Evolutionary conservation across 2,888 invertebrate genomes (phyloP).

Genomic region (Chelonus formosanus): DNA sequence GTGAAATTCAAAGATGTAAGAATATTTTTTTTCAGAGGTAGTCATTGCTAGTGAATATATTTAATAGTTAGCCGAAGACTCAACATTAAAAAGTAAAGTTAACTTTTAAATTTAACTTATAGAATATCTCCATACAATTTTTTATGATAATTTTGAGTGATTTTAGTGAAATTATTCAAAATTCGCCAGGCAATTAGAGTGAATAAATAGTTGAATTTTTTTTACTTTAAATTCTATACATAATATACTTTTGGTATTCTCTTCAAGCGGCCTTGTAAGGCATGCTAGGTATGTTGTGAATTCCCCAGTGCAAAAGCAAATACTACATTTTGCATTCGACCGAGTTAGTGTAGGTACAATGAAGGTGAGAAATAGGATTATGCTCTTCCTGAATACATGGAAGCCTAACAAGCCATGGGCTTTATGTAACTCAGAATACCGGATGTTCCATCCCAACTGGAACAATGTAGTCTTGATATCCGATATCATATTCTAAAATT

Average conservation of each 20-base stretch:
- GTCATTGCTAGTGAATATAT: too few species aligned
- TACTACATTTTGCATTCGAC: not conserved
- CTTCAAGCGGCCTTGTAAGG: too few species aligned
- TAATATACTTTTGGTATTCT: too few species aligned
- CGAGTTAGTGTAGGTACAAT: constrained; percentile 6
- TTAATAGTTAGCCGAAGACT: not conserved
- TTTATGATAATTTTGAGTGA: not conserved
- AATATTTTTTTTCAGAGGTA: too few species aligned
- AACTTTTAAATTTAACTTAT: constrained; percentile 49
- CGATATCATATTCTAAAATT: not conserved
- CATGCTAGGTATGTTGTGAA: too few species aligned
- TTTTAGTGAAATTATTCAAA: not conserved
- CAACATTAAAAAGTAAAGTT: constrained; percentile 45
- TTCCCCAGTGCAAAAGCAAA: constrained; percentile 1
- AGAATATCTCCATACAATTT: constrained; percentile 28
- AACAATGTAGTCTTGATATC: constrained; percentile 16
- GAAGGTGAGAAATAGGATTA: constrained; percentile 28
- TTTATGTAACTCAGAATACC: constrained; percentile 19
- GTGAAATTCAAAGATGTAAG: too few species aligned
- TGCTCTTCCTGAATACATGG: constrained; percentile 17
- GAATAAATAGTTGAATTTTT: not conserved
- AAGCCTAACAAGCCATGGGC: constrained; percentile 27
- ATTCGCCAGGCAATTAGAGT: not conserved
- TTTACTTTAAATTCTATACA: too few species aligned
- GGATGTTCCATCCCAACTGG: constrained; percentile 23